Evolutionary conservation across 1,140 invertebrate genomes (phyloP), one percentile per base, ranked within the genome.

Genomic region (Trachymyrmex septentrionalis): DNA sequence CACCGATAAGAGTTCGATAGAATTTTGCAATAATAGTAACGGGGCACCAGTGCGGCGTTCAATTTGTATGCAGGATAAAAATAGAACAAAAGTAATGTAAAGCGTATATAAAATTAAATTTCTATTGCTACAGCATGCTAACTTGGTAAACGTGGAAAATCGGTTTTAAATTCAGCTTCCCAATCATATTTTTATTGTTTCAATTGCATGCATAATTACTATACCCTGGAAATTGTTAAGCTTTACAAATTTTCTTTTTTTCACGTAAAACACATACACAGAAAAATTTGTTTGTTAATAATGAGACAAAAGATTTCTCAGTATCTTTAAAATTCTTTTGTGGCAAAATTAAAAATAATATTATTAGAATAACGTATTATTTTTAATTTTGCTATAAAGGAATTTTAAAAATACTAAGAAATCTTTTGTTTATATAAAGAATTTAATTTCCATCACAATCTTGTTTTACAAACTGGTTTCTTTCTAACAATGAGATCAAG

Each of bases 31-130:
- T 38, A 38, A 27, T 30, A 57, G 24, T 57, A 30, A 14, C 21
- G 1, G 10, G 30, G 1, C 14, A 38, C 1, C 14, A 19, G 30
- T 6, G 10, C 14, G 30, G 7, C 34, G 48, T 48, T 38, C n/a
- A 9, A 1, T 72, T 5, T 24, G 16, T 2, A 16, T 27, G 50
- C 21, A 27, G 34, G 16, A 21, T 9, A 57, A 16, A 73, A 63
- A 61, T 84, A 71, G 63, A 73, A 63, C 7, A 69, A 48, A 73
- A 59, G 12, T 59, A 69, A 69, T n/a, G 61, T 53, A 53, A 67
- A 38, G n/a, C 50, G 69, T 57, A 19, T 34, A 30, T 50, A 30
- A 84, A 82, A 82, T 82, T 82, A 48, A 82, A 73, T 82, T 73
- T 44, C 21, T 59, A 57, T 12, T 24, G 48, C 69, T 81, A 19